phyloP scores from a whole-genome alignment of 2,113 vertebrate species.

The Equus quagga region DNA sequence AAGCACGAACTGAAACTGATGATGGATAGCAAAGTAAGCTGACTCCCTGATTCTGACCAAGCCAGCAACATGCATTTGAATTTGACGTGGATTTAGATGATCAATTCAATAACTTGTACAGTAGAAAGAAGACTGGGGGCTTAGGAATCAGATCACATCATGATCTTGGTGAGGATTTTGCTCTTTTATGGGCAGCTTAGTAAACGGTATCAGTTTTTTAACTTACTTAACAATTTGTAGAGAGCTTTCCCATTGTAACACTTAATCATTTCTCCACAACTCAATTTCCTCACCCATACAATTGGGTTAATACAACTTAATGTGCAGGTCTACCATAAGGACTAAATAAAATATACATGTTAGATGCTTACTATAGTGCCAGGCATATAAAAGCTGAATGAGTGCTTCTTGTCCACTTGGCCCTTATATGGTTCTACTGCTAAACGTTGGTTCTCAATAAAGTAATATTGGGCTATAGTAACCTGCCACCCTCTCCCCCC shows the following conservation, averaged over 20 bases:
- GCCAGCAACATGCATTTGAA: background rate
- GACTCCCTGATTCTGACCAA: background rate
- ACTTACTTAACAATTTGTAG: conserved; percentile 58
- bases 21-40: background rate
- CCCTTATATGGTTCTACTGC: background rate
- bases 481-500: background rate
- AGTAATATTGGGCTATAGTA: background rate
- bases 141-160: conserved; percentile 33
- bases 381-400: background rate
- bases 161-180: conserved; percentile 57
- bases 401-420: background rate
- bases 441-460: background rate
- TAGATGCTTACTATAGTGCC: background rate
- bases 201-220: conserved; percentile 49
- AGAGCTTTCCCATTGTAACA: conserved; percentile 2
- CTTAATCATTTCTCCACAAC: conserved; percentile 10
- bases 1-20: background rate
- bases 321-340: conserved; percentile 15
- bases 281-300: conserved; percentile 24
- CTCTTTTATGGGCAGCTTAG: conserved; percentile 61
- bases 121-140: background rate
- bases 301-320: background rate
- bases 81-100: conserved; percentile 25
- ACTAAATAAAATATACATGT: background rate
- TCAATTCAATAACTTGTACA: background rate